A percentile compares a stretch with the other conserved stretches of the same genome.
Conservation (phyloP, 2,113 vertebrate genomes). For the Ardeotis arabs region DNA sequence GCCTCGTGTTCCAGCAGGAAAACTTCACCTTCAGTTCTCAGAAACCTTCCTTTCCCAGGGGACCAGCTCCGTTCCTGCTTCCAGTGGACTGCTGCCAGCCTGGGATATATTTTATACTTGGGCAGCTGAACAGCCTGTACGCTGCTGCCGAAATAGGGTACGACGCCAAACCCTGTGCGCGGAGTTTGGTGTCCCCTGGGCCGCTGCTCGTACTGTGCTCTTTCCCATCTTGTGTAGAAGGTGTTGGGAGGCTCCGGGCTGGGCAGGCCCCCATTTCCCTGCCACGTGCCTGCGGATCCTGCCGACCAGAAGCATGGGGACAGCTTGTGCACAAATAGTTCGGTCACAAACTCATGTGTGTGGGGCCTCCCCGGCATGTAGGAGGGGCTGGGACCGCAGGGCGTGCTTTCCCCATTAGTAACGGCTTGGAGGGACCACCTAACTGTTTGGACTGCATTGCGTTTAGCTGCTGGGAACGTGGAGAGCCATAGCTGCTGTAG, state of each 20-base stretch:
- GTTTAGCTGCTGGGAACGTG: not conserved
- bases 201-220: not conserved
- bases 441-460: not conserved
- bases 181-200: fast-evolving
- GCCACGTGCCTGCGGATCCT: conserved; percentile 38
- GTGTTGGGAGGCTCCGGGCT: not conserved
- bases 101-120: not conserved
- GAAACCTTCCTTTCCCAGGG: not conserved
- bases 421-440: not conserved
- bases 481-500: not conserved
- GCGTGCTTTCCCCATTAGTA: not conserved
- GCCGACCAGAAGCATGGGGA: not conserved
- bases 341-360: fast-evolving
- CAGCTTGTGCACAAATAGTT: not conserved
- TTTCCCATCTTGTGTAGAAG: not conserved
- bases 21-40: not conserved
- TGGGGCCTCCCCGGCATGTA: not conserved
- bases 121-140: not conserved
- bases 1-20: not conserved
- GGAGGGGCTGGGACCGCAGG: not conserved
- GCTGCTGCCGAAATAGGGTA: not conserved
- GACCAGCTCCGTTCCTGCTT: not conserved
- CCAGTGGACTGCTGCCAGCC: not conserved
- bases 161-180: not conserved
- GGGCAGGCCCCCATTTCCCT: conserved; percentile 25